phyloP scores from a whole-genome alignment of 2,797 vertebrate species.

The Lagodon rhomboides region DNA sequence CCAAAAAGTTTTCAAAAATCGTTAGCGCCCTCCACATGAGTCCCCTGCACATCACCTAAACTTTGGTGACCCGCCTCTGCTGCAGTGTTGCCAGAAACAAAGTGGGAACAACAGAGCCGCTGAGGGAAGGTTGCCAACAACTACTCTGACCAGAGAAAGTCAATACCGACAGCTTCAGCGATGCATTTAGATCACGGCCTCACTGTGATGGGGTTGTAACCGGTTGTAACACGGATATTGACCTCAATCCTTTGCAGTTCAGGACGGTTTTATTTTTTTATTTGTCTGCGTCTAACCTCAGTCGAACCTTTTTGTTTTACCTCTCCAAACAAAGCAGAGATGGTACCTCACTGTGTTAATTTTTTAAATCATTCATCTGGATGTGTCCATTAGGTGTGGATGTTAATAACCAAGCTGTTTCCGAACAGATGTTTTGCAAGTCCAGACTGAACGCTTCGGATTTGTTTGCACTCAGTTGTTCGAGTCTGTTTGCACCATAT shows the following conservation, averaged over 20 bases:
- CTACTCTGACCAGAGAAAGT: conserved; percentile 47
- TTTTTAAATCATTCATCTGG: background rate
- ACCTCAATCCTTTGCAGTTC: conserved; percentile 22
- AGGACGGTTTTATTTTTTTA: background rate
- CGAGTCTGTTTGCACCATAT: background rate
- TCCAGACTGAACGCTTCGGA: background rate
- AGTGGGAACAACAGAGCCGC: conserved; percentile 52
- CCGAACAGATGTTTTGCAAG: background rate
- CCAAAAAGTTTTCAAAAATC: conserved; percentile 75
- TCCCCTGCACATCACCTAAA: conserved; percentile 65
- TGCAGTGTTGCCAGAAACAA: conserved; percentile 39
- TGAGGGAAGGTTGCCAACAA: conserved; percentile 52
- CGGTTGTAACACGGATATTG: conserved; percentile 6
- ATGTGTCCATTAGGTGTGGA: background rate
- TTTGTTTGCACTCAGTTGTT: conserved; percentile 9
- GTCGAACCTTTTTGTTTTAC: background rate
- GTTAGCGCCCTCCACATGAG: conserved; percentile 60
- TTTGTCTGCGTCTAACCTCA: background rate
- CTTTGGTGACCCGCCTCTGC: conserved; percentile 62
- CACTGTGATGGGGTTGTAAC: conserved; percentile 5
- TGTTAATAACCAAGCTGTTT: background rate
- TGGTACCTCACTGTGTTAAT: background rate
- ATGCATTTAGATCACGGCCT: conserved; percentile 59
- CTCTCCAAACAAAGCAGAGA: background rate
- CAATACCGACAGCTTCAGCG: conserved; percentile 58